A percentile compares a stretch with the other conserved stretches of the same genome.
Evolutionary conservation across 2,797 vertebrate genomes (phyloP).

Genomic region (Danio kyathit): DNA sequence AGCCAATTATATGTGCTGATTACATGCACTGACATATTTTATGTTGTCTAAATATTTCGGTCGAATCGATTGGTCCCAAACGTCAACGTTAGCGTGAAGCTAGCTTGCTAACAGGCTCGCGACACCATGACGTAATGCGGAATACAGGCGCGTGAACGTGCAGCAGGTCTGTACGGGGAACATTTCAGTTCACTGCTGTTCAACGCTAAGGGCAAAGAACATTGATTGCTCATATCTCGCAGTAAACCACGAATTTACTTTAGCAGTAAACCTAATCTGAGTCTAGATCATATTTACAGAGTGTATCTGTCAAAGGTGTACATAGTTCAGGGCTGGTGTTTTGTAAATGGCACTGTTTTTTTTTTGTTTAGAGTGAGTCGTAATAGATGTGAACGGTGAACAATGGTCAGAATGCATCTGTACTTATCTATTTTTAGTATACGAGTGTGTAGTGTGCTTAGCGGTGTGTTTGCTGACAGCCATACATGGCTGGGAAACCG

Average conservation of each 20-base stretch:
- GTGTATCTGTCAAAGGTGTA: neutral
- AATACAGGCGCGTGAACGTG: slow-evolving; percentile 36
- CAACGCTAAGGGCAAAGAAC: neutral
- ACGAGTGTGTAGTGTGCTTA: slow-evolving; percentile 58
- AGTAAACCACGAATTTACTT: neutral
- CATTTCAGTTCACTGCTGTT: neutral
- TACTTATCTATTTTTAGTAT: slow-evolving; percentile 76
- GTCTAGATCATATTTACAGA: neutral
- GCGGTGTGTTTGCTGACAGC: slow-evolving; percentile 60
- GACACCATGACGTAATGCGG: slow-evolving; percentile 61
- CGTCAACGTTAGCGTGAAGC: slow-evolving; percentile 45
- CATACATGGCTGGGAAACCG: slow-evolving; percentile 62
- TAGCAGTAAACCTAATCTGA: neutral
- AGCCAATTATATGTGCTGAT: neutral
- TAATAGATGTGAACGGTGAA: slow-evolving; percentile 26
- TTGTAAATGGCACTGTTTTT: neutral
- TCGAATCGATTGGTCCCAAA: neutral
- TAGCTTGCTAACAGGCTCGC: slow-evolving; percentile 71
- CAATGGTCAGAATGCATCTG: slow-evolving; percentile 42
- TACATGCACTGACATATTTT: neutral
- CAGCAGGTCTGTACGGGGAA: slow-evolving; percentile 36
- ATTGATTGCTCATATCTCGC: neutral
- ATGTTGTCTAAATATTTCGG: neutral
- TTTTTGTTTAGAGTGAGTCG: neutral
- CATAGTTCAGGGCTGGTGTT: neutral